A percentile compares a stretch with the other conserved stretches of the same genome.
Conservation (phyloP, 2,888 invertebrate species). For the Nephrocerus scutellatus region DNA sequence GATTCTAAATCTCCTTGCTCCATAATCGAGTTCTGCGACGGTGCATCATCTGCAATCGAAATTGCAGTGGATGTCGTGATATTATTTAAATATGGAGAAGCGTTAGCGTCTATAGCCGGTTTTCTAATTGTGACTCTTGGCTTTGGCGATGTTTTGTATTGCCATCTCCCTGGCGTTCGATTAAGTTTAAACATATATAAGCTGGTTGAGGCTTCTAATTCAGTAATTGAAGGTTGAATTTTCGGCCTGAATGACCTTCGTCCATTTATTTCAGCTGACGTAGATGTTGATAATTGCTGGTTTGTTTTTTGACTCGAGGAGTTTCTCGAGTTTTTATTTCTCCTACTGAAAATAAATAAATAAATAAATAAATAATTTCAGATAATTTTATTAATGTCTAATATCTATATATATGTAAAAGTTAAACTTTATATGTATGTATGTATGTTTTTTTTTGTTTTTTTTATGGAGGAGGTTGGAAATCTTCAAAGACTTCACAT, state of each 20-base stretch:
- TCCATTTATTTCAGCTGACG: conserved; percentile 33
- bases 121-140: conserved; percentile 76
- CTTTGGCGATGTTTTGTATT: conserved; percentile 83
- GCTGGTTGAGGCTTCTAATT: conserved; percentile 54
- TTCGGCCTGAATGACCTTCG: conserved; percentile 67
- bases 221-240: conserved; percentile 52
- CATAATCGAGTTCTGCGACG: conserved; percentile 26
- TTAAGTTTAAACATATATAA: conserved; percentile 76
- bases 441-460: too few species aligned
- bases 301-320: conserved; percentile 14
- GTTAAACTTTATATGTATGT: too few species aligned
- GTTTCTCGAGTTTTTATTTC: conserved; percentile 48
- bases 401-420: too few species aligned
- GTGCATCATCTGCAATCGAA: conserved; percentile 52
- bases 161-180: conserved; percentile 77
- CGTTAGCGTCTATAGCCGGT: conserved; percentile 54
- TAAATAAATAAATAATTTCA: too few species aligned
- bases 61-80: conserved; percentile 48
- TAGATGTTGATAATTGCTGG: conserved; percentile 25
- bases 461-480: too few species aligned
- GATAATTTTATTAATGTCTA: too few species aligned
- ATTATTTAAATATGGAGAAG: conserved; percentile 19
- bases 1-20: conserved; percentile 58
- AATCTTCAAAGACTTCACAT: too few species aligned
- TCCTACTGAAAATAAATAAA: conserved; percentile 26